These are phyloP conservation scores for Abrostola tripartita DNA, from an alignment of 2,888 invertebrate genomes.

Conservation along the genomic window DNA sequence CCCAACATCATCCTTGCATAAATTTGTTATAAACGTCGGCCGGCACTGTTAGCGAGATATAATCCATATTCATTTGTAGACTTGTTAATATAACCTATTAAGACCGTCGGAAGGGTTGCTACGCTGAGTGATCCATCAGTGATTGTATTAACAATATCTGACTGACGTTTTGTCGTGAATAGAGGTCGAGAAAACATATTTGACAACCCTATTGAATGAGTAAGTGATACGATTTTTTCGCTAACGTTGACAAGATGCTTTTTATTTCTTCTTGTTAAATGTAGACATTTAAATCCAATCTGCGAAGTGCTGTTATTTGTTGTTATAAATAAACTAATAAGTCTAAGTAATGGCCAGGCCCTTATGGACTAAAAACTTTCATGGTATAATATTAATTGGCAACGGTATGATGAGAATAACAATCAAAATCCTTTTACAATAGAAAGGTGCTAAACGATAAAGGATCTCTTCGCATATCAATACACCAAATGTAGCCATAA, in stretches of 20 bases:
- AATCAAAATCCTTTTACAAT: too few relatives aligned
- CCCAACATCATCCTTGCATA: conserved; percentile 40
- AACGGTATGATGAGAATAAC: too few relatives aligned
- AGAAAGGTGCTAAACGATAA: too few relatives aligned
- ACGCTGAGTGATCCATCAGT: neutral
- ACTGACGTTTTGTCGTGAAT: neutral
- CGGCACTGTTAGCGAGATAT: conserved; percentile 30
- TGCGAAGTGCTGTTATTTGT: too few relatives aligned
- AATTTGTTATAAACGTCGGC: conserved; percentile 34
- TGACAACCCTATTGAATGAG: neutral
- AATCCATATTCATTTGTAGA: conserved; percentile 45
- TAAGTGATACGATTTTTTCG: neutral
- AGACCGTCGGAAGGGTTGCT: conserved; percentile 6
- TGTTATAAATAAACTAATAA: too few relatives aligned
- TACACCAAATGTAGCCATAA: too few relatives aligned
- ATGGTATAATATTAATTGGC: too few relatives aligned
- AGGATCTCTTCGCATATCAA: too few relatives aligned
- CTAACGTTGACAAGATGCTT: neutral
- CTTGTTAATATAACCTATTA: conserved; percentile 27
- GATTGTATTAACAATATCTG: neutral
- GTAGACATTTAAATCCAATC: neutral
- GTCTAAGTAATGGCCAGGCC: too few relatives aligned
- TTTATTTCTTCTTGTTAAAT: neutral
- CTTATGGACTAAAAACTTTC: too few relatives aligned
- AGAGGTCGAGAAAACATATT: neutral